Percentiles rank a stretch among this genome's conserved stretches.
These are phyloP conservation scores for Mantis religiosa DNA, from an alignment of 2,888 invertebrate genomes.

Conservation along the genomic window DNA sequence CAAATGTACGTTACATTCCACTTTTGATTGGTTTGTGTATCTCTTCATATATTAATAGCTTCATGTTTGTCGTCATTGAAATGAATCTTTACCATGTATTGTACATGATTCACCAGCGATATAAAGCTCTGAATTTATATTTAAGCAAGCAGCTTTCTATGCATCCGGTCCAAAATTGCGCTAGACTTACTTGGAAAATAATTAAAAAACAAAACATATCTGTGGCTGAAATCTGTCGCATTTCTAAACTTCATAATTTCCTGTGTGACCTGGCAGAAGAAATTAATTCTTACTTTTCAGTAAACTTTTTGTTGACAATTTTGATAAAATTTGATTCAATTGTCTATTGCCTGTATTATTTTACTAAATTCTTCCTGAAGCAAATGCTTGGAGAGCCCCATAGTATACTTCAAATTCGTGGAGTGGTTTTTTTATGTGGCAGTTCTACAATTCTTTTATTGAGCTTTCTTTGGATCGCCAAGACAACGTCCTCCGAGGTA, in stretches of 20 bases:
- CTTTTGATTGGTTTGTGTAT: not conserved
- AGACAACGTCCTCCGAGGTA: not conserved
- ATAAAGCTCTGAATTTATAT: not conserved
- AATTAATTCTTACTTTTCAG: not conserved
- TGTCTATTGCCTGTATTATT: not conserved
- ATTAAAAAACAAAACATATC: not conserved
- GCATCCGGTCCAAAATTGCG: too few relatives aligned
- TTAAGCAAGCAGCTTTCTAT: too few relatives aligned
- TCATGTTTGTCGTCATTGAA: not conserved
- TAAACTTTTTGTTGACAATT: not conserved
- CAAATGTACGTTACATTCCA: not conserved
- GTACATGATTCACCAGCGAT: not conserved
- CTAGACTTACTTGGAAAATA: not conserved
- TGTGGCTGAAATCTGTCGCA: not conserved
- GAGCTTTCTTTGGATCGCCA: not conserved
- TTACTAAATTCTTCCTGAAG: not conserved
- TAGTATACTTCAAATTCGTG: not conserved
- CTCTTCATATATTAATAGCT: not conserved
- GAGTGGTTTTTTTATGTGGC: not conserved
- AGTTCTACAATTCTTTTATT: not conserved
- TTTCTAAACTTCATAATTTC: not conserved
- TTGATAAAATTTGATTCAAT: not conserved
- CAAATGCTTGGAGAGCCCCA: not conserved
- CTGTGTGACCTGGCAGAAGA: not conserved
- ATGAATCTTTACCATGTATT: not conserved